phyloP scores from a whole-genome alignment of 1,140 invertebrate species.

The Neocloeon triangulifer region DNA sequence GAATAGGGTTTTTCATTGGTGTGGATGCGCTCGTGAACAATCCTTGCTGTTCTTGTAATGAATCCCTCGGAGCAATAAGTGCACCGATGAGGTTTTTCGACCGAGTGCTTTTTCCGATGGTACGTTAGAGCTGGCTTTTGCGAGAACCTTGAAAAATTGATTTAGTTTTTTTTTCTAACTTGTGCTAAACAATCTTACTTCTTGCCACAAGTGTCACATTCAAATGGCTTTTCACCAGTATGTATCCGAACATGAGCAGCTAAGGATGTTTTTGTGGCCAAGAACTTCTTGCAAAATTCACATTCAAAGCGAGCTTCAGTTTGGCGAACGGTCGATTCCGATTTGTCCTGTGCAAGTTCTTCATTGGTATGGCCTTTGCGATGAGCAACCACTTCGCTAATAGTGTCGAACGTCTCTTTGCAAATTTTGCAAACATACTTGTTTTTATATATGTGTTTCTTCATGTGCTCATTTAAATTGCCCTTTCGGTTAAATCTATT shows the following conservation, averaged over 20 bases:
- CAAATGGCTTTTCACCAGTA: slow-evolving; percentile 50
- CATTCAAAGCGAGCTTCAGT: no score
- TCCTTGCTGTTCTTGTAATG: no score
- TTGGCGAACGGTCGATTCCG: no score
- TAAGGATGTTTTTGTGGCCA: no score
- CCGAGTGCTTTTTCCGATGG: neutral
- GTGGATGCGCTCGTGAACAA: no score
- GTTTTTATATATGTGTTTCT: neutral
- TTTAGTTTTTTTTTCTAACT: neutral
- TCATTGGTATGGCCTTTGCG: neutral
- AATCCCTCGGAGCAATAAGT: slow-evolving; percentile 52
- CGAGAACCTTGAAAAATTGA: no score
- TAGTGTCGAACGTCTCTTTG: neutral
- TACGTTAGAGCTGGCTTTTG: neutral
- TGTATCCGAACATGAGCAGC: slow-evolving; percentile 42
- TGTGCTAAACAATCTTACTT: no score
- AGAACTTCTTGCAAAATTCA: slow-evolving; percentile 2
- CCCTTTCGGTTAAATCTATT: slow-evolving; percentile 1
- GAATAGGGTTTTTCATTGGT: slow-evolving; percentile 24
- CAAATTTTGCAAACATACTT: neutral
- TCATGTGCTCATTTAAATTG: neutral
- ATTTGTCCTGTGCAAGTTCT: neutral
- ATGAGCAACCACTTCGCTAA: neutral
- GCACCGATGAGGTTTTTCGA: neutral
- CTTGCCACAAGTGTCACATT: slow-evolving; percentile 42